phyloP scores from a whole-genome alignment of 2,113 vertebrate species.

The Arizona elegans region DNA sequence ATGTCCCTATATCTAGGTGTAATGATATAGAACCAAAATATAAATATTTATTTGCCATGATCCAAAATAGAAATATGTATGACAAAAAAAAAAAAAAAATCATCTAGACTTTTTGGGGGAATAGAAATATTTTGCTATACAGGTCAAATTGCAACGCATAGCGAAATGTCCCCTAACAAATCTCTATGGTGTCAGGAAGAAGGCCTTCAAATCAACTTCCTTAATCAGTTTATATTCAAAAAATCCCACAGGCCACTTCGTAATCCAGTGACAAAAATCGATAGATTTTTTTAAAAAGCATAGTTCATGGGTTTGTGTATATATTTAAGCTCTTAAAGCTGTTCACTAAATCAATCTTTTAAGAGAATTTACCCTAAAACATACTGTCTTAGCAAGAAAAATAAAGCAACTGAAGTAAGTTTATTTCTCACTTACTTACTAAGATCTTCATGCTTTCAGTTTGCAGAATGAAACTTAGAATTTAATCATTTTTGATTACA shows the following conservation, averaged over 20 bases:
- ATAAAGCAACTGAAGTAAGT: not conserved
- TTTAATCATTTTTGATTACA: not conserved
- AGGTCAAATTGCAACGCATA: not conserved
- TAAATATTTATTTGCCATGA: not conserved
- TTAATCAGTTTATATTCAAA: not conserved
- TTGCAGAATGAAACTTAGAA: not conserved
- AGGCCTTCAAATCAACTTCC: not conserved
- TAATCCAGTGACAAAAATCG: not conserved
- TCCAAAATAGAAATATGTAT: not conserved
- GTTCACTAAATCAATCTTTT: not conserved
- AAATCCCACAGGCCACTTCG: not conserved
- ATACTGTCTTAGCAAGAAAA: not conserved
- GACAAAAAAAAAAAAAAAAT: not conserved
- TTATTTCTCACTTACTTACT: not conserved
- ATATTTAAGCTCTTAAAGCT: not conserved
- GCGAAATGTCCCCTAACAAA: not conserved
- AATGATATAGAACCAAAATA: conserved; percentile 1
- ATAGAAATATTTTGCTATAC: not conserved
- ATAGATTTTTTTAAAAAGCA: not conserved
- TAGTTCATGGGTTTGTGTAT: not conserved
- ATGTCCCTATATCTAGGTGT: conserved; percentile 56
- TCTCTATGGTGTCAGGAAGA: not conserved
- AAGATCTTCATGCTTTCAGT: not conserved
- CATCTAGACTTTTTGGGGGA: not conserved
- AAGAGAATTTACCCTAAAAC: not conserved